Conservation (phyloP, 2,888 invertebrate species). For the Drosophila testacea region DNA sequence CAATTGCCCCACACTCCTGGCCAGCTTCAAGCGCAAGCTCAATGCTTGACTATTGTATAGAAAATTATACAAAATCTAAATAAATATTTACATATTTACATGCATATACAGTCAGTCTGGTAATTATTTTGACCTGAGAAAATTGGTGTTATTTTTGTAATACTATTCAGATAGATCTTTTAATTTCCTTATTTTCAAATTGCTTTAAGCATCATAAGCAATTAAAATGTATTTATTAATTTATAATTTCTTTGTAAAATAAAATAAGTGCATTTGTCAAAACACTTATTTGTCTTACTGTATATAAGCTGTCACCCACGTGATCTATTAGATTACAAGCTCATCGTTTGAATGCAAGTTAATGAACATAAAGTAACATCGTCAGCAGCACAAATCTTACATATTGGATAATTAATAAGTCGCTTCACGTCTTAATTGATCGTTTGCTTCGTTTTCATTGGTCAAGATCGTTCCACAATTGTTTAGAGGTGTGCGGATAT, state of each 20-base stretch:
- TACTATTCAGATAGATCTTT: too few species aligned
- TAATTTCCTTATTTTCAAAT: too few species aligned
- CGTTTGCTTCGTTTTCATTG: conserved; percentile 14
- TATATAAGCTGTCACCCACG: conserved; percentile 45
- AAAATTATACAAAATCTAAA: conserved; percentile 3
- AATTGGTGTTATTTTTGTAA: too few species aligned
- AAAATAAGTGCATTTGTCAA: background rate
- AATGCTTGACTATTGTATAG: conserved; percentile 6
- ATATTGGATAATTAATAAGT: conserved; percentile 30
- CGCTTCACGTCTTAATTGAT: conserved; percentile 35
- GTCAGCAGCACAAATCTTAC: conserved; percentile 3
- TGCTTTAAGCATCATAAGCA: too few species aligned
- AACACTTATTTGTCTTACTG: background rate
- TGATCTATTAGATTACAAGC: conserved; percentile 34
- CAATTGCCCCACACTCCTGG: conserved; percentile 36
- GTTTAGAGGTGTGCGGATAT: conserved; percentile 36
- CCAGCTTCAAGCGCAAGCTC: background rate
- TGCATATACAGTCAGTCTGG: background rate
- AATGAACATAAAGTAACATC: conserved; percentile 19
- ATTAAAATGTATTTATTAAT: too few species aligned
- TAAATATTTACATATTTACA: conserved; percentile 14
- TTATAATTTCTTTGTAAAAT: background rate
- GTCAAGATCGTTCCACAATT: conserved; percentile 35
- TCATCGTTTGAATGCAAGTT: conserved; percentile 32
- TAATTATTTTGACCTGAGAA: background rate